Evolutionary conservation across 2,888 invertebrate genomes (phyloP).

Genomic region (Tipula confusa): DNA sequence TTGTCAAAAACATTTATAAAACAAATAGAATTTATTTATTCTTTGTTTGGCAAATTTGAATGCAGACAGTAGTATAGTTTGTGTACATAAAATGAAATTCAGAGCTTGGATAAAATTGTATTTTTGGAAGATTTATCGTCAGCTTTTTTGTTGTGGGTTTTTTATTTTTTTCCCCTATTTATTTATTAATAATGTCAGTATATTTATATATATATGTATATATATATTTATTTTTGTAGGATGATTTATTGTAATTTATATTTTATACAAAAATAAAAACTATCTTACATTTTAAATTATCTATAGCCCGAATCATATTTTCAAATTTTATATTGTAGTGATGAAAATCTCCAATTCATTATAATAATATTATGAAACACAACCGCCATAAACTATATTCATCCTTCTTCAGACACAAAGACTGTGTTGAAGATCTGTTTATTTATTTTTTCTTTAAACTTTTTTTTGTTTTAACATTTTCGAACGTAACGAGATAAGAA

Average conservation of each 20-base stretch:
- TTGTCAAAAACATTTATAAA: conserved; percentile 25
- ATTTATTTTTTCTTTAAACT: neutral
- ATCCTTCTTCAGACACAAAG: neutral
- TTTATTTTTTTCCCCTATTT: neutral
- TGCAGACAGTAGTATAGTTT: conserved; percentile 13
- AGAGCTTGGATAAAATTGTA: neutral
- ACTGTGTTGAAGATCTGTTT: neutral
- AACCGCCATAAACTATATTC: neutral
- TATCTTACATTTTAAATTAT: neutral
- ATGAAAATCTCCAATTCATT: neutral
- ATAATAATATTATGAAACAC: neutral
- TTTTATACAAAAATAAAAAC: neutral
- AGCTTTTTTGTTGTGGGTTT: neutral
- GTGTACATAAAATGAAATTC: neutral
- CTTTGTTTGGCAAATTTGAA: neutral
- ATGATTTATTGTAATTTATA: neutral
- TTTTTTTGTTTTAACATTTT: too few relatives aligned
- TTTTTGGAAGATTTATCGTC: neutral
- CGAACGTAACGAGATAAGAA: neutral
- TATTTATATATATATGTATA: neutral
- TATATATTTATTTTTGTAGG: neutral
- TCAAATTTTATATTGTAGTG: neutral
- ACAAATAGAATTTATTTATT: conserved; percentile 25
- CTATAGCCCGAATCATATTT: neutral
- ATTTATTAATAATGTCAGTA: conserved; percentile 20